These are phyloP conservation scores for Eristalis pertinax DNA, from an alignment of 2,888 invertebrate genomes.

Conservation along the genomic window DNA sequence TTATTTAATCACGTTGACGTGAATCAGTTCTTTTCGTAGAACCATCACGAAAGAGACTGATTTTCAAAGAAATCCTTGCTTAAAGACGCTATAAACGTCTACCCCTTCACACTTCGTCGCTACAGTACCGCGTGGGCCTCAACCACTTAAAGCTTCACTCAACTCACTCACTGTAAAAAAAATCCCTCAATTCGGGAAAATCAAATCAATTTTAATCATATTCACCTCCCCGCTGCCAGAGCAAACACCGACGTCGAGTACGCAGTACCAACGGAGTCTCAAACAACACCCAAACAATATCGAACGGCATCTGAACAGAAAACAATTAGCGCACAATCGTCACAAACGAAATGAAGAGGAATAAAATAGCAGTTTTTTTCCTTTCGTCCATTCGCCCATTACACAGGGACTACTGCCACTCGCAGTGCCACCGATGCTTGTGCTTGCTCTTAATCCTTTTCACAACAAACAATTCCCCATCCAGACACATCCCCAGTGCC, in stretches of 20 bases:
- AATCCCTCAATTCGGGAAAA: too few species aligned
- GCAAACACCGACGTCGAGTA: neutral
- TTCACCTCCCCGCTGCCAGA: neutral
- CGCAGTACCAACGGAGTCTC: neutral
- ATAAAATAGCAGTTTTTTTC: constrained; percentile 56
- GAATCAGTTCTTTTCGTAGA: too few species aligned
- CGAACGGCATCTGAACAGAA: constrained; percentile 55
- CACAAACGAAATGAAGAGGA: constrained; percentile 70
- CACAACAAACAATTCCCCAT: constrained; percentile 55
- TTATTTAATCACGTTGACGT: too few species aligned
- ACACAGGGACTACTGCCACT: neutral
- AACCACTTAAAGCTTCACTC: too few species aligned
- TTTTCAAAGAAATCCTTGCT: too few species aligned
- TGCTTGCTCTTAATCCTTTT: constrained; percentile 68
- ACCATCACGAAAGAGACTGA: too few species aligned
- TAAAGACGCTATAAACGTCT: too few species aligned
- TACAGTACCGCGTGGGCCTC: too few species aligned
- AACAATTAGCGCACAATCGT: constrained; percentile 72
- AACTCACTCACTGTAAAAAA: too few species aligned
- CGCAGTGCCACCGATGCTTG: neutral
- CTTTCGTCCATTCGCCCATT: neutral
- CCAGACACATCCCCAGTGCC: neutral
- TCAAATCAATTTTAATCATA: neutral
- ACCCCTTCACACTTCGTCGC: too few species aligned
- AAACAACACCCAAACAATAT: constrained; percentile 5